phyloP scores from a whole-genome alignment of 2,888 invertebrate species.

The Eudemis profundana region DNA sequence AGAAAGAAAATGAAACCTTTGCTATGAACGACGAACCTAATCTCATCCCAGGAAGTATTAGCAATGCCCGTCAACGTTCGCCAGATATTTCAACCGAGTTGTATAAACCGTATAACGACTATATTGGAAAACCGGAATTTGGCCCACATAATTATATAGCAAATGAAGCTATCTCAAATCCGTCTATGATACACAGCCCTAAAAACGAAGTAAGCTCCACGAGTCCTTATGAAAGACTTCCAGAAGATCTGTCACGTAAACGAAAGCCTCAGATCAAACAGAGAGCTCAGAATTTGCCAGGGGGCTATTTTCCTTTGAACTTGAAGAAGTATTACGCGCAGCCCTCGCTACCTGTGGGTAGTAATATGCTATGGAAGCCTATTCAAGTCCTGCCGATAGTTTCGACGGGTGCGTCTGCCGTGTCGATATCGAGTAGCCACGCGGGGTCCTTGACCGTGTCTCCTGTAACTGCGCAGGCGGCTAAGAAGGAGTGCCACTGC shows the following conservation, averaged over 20 bases:
- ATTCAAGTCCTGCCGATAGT: slow-evolving; percentile 56
- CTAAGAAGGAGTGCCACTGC: slow-evolving; percentile 52
- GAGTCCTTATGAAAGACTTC: slow-evolving; percentile 47
- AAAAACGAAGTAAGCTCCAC: slow-evolving; percentile 31
- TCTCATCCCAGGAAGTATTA: slow-evolving; percentile 8
- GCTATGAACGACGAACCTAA: neutral
- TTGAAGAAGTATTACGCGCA: slow-evolving; percentile 58
- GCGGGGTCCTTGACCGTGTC: slow-evolving; percentile 42
- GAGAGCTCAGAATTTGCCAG: slow-evolving; percentile 9
- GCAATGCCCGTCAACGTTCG: slow-evolving; percentile 32
- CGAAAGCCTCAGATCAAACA: slow-evolving; percentile 29
- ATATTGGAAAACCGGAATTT: slow-evolving; percentile 36
- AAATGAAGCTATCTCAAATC: neutral
- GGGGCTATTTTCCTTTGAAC: slow-evolving; percentile 48
- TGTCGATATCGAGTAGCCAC: slow-evolving; percentile 45
- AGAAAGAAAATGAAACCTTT: slow-evolving; percentile 19
- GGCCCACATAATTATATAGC: slow-evolving; percentile 8
- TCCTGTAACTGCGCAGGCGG: slow-evolving; percentile 43
- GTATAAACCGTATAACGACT: slow-evolving; percentile 48
- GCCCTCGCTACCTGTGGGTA: slow-evolving; percentile 53
- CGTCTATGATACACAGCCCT: neutral
- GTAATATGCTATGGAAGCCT: slow-evolving; percentile 66
- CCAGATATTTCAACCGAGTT: slow-evolving; percentile 48
- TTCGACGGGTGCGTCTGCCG: slow-evolving; percentile 49
- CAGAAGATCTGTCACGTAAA: slow-evolving; percentile 55